A percentile compares a stretch with the other conserved stretches of the same genome.
Conservation (phyloP, 2,797 vertebrate genomes). For the Cyprinodon diabolis region DNA sequence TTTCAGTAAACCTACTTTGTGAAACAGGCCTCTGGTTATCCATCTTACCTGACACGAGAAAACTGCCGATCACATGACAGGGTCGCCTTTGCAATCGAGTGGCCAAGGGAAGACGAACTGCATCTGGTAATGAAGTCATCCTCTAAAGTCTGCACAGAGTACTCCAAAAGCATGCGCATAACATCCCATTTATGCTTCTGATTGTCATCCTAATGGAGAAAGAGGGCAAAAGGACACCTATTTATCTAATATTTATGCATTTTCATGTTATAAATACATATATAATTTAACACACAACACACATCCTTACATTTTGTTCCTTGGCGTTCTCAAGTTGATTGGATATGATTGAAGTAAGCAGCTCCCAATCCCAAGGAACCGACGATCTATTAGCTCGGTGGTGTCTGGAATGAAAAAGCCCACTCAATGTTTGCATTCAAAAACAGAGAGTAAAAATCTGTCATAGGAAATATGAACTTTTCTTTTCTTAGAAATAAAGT, state of each 20-base stretch:
- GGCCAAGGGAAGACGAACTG: conserved; percentile 70
- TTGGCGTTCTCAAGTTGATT: conserved; percentile 81
- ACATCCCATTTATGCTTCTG: conserved; percentile 63
- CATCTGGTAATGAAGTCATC: conserved; percentile 88
- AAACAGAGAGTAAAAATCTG: not conserved
- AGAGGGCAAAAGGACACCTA: not conserved
- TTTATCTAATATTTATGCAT: not conserved
- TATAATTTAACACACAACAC: not conserved
- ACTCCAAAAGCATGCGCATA: conserved; percentile 87
- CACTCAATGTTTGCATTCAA: conserved; percentile 23
- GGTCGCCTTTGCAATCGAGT: conserved; percentile 84
- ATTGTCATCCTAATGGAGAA: conserved; percentile 58
- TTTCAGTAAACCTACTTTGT: too few relatives aligned
- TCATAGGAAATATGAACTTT: not conserved
- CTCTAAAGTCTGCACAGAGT: conserved; percentile 89
- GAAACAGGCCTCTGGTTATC: not conserved
- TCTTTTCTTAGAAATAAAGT: not conserved
- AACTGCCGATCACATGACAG: conserved; percentile 88
- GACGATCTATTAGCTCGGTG: conserved; percentile 82
- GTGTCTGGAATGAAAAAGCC: conserved; percentile 79
- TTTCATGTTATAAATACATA: not conserved
- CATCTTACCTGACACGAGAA: conserved; percentile 85
- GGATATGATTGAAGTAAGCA: conserved; percentile 84
- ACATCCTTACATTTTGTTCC: conserved; percentile 4
- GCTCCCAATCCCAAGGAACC: conserved; percentile 91